phyloP scores from a whole-genome alignment of 2,797 vertebrate genomes.

The Gobionotothen gibberifrons region DNA sequence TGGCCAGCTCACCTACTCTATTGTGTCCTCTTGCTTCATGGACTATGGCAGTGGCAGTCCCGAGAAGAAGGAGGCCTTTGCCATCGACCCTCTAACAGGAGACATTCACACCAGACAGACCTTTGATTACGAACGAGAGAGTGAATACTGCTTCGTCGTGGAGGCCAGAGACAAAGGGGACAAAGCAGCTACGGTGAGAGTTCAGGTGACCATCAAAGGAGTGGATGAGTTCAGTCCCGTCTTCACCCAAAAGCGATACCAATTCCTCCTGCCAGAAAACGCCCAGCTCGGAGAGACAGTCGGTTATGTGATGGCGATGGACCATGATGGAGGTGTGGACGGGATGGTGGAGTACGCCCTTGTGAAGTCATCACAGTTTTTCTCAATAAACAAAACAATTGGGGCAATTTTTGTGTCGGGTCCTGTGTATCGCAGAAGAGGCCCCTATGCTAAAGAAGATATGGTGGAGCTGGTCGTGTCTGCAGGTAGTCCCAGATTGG shows the following conservation, averaged over 20 bases:
- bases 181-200: slow-evolving; percentile 82
- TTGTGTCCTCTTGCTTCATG: slow-evolving; percentile 87
- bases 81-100: slow-evolving; percentile 89
- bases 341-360: slow-evolving; percentile 92
- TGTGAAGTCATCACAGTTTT: slow-evolving; percentile 83
- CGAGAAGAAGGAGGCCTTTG: slow-evolving; percentile 86
- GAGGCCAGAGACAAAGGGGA: slow-evolving; percentile 92
- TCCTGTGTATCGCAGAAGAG: slow-evolving; percentile 79
- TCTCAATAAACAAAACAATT: slow-evolving; percentile 88
- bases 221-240: slow-evolving; percentile 93
- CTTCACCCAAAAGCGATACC: slow-evolving; percentile 90
- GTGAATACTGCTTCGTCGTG: slow-evolving; percentile 88
- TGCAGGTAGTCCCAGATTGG: slow-evolving; percentile 88
- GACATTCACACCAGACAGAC: slow-evolving; percentile 88
- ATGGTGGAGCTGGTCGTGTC: slow-evolving; percentile 85
- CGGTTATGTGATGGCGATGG: slow-evolving; percentile 90
- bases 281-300: slow-evolving; percentile 80
- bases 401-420: slow-evolving; percentile 87
- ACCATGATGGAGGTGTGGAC: slow-evolving; percentile 89
- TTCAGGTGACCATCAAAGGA: slow-evolving; percentile 90
- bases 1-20: slow-evolving; percentile 90
- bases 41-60: slow-evolving; percentile 76
- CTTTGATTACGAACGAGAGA: slow-evolving; percentile 91
- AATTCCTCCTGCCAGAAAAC: slow-evolving; percentile 86
- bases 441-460: slow-evolving; percentile 62